Evolutionary conservation across 1,140 invertebrate genomes (phyloP), one percentile per base, ranked within the genome.

Genomic region (Spodoptera frugiperda): DNA sequence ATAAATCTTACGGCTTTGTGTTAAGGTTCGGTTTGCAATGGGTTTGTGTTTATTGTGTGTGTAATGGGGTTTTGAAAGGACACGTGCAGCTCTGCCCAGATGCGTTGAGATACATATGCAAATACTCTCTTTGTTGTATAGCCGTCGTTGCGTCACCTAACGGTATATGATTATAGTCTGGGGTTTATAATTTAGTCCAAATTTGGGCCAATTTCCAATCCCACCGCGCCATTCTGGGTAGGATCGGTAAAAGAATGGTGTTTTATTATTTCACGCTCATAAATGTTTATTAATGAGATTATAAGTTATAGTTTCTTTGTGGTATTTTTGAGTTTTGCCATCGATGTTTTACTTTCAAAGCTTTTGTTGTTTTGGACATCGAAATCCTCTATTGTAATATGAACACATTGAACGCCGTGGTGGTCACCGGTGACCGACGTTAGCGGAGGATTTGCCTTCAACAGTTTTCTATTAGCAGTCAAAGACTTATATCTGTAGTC

Each of bases 21-120:
- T 67, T 87, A 84, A 78, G 67, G 79, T 84, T 76, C 30, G 74
- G 70, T 72, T 82, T 85, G 9, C 48, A 63, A 53, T 76, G 54
- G 33, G 30, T 55, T 53, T 53, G 67, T 14, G 9, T 30, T 78
- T 11, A 48, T 78, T 44, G 74, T 30, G 39, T 59, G 51, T 39
- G 57, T 76, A 76, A 67, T 73, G 39, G 39, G 53, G 55, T 81
- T 82, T 82, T 80, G 79, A 84, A 87, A 87, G 79, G 78, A 87
- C 87, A 90, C 87, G 89, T 88, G 89, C 87, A 79, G 51, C 70
- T 21, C 82, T 84, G 71, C 86, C 87, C 80, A 89, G 82, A 88
- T 91, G 82, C 82, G 84, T 84, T 86, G 80, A 75, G 82, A 89
- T 82, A 87, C 84, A 79, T 90, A 90, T 91, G 89, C 87, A 91